Evolutionary conservation across 2,888 invertebrate species (phyloP), one percentile per base, ranked within the genome.

Genomic region (Slavum lentiscoides): DNA sequence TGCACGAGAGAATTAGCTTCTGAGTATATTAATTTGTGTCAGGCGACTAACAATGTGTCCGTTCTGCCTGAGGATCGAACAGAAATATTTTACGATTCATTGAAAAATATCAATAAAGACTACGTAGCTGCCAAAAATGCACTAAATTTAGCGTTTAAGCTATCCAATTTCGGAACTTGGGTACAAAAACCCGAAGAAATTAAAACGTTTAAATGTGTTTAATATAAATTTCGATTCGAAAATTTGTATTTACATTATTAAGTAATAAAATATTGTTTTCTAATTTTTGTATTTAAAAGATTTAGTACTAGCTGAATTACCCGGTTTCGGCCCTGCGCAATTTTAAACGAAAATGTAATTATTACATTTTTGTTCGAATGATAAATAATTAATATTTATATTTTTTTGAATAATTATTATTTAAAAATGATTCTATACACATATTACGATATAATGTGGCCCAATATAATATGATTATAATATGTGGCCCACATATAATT

Each of bases 151-250:
- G 93, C 95, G 72, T 96, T 97, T 88, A 89, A 91, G 83, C 92
- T 92, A 84, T 92, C 93, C 9, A 92, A 93, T 83, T 90, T 95
- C 55, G 97, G 97, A 0, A 90, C 89, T 83, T 97, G 97, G 97
- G 90, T 97, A 76, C 93, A 94, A 85, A 97, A 97, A 86, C 97
- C 97, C 0, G 88, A 94, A 69, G 97, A 97, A 87, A 94, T 96
- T 86, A 96, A 97, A 85, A 92, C 93, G 88, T 97, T 97, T 86
- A 89, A 88, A 83, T 77, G 61, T 69, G 17, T 76, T 70, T 69
- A 6, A 39, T 39, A 53, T 30, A 11, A 30, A 68, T 67, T 43
- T 13, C 11, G 15, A 15, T 67, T 30, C 13, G 0, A 49, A 49
- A 23, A 1, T 15, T 61, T 61, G 17, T 2, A 37, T 30, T 55